A percentile compares a stretch with the other conserved stretches of the same genome.
Evolutionary conservation across 2,113 vertebrate species (phyloP).

Genomic region (Donacobius atricapilla): DNA sequence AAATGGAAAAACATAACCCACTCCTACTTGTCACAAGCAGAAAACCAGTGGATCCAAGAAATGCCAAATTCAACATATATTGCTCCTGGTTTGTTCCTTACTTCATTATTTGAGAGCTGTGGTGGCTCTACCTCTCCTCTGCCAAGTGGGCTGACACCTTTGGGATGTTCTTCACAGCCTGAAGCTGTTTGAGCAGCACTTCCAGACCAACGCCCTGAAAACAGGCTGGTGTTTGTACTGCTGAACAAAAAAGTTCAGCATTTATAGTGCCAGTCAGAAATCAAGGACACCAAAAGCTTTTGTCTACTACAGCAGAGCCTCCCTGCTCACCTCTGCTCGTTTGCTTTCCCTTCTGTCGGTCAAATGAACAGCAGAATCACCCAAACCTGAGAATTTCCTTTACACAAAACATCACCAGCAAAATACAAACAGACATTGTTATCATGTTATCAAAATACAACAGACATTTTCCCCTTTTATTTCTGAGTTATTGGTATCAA

Average conservation of each 20-base stretch:
- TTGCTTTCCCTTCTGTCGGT: background rate
- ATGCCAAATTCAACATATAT: accelerated
- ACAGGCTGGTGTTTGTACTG: background rate
- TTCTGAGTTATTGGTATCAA: background rate
- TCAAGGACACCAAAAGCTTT: background rate
- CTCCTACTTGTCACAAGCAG: background rate
- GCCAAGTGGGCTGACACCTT: background rate
- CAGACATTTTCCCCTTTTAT: background rate
- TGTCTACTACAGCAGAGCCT: background rate
- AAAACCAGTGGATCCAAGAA: background rate
- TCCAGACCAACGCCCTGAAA: background rate
- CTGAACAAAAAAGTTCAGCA: background rate
- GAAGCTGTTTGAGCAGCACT: background rate
- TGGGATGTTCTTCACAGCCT: background rate
- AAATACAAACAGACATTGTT: too few species aligned
- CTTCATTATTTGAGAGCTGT: background rate
- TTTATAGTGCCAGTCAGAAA: background rate
- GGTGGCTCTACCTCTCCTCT: background rate
- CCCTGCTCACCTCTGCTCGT: background rate
- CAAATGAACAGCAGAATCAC: accelerated
- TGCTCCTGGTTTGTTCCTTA: background rate
- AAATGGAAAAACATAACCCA: accelerated
- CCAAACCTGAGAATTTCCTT: background rate
- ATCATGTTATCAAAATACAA: background rate
- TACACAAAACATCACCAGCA: background rate